Base-by-base conservation (phyloP, 2,797 vertebrate genomes). In the Cyprinella venusta region DNA sequence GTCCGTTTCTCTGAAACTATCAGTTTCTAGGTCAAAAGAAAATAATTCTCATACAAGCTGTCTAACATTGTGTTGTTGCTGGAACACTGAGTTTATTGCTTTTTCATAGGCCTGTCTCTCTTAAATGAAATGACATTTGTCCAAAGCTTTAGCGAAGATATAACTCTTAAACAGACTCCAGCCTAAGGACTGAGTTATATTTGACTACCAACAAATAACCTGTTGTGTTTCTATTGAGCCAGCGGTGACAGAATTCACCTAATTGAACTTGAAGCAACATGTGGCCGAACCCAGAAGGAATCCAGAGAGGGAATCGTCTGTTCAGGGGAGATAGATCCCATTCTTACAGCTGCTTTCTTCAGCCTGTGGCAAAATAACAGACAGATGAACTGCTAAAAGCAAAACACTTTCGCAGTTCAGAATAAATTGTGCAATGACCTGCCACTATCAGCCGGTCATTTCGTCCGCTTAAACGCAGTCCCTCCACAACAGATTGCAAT, bases 311-410 rank as follows among this genome's bases (percentile, higher is more conserved):
- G 72, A 76, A 42, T 61, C 74, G 50, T 69, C 72, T 33, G 38
- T 59, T 19, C 13, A 42, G 24, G 3, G 16, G 59, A 81, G 59
- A 75, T 65, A 24, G 59, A 72, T 38, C 5, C 4, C 13, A 0
- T 76, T 68, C 64, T 33, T 74, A 69, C 72, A 76, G 72, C 38
- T 82, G 72, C 38, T 42, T 75, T 65, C 19, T 10, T 56, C 10
- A 69, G 81, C 72, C 76, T 68, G 33, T 68, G 71, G 80, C 80
- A 67, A 82, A 82, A 82, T 54, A 67, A 52, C 42, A 68, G 67
- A 42, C 4, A 48, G 24, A 71, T 61, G 19, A 63, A 71, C 79
- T n/a, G 26, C 72, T 75, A 2, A 76, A 56, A 75, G 24, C 52
- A 19, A 76, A 77, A 30, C 24, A 7, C 63, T 76, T 56, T 12